Base-by-base conservation (phyloP, 2,888 invertebrate species). In the Dasypolia templi region DNA sequence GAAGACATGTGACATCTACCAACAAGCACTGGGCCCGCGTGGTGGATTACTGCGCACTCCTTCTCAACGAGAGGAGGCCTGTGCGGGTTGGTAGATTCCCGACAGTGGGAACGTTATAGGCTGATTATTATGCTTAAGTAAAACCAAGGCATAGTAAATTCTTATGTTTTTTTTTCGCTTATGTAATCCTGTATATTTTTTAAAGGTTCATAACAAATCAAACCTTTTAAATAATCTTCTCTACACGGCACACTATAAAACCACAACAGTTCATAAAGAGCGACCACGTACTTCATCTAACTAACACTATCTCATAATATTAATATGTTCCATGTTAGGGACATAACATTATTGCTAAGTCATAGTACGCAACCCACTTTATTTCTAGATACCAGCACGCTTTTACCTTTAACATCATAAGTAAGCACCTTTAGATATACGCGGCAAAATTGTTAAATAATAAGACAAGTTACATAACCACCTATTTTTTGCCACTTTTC, bases 331-430 rank as follows among this genome's bases (percentile, higher is more conserved):
- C 12, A 29, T 39, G 32, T 67, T 72, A 63, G 56, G 58, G 58
- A 68, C 80, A 79, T 78, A n/a, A n/a, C n/a, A 66, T 79, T 80
- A 73, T 77, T 82, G 80, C 80, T 32, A 46, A 68, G 32, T 72
- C 79, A 69, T 56, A 39, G 72, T 77, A 35, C 78, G 59, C n/a
- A 32, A 77, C 55, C 68, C 78, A 53, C 67, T 77, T 82, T 82
- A 77, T 56, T 77, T 82, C 56, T 66, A 58, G 82, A 69, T 65
- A 55, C 55, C 56, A n/a, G 53, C 61, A 53, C 68, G 68, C 42
- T 71, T 53, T 72, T 51, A 72, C 64, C 51, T 66, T 62, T 68
- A 65, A 77, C 12, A 42, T 69, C 49, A 62, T 44, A 68, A 14
- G 67, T 70, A 56, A 75, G 70, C 62, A 77, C 59, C 66, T 68